Conservation (phyloP, 2,888 invertebrate species). For the Meloe dianella region DNA sequence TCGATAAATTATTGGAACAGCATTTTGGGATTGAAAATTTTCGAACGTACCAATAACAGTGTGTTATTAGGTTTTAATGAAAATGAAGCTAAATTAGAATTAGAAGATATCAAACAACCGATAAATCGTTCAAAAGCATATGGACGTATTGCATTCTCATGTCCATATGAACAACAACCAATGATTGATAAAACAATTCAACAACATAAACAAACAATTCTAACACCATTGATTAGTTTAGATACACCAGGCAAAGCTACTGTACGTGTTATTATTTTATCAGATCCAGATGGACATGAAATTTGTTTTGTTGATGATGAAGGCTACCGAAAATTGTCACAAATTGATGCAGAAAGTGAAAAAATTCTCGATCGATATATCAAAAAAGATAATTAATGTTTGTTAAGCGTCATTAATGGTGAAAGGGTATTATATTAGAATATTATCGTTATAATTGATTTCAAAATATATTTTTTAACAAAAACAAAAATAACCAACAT, state of each 20-base stretch:
- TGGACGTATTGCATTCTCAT: constrained; percentile 94
- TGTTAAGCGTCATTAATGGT: constrained; percentile 1
- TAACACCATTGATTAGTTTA: constrained; percentile 89
- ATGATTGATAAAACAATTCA: constrained; percentile 76
- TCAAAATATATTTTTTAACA: background rate
- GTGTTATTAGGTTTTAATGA: constrained; percentile 74
- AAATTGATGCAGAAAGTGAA: constrained; percentile 84
- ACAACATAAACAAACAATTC: constrained; percentile 73
- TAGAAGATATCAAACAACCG: constrained; percentile 70
- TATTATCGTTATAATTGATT: background rate
- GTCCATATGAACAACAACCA: constrained; percentile 79
- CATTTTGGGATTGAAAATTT: constrained; percentile 75
- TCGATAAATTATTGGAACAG: constrained; percentile 87
- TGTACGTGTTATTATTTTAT: constrained; percentile 93
- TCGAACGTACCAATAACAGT: constrained; percentile 67
- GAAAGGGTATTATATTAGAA: background rate
- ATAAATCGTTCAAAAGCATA: constrained; percentile 89
- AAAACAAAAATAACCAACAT: too few species aligned
- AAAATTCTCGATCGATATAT: constrained; percentile 79
- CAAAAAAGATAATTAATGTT: constrained; percentile 60
- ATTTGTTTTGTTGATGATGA: constrained; percentile 99
- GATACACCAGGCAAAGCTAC: constrained; percentile 98
- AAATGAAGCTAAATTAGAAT: constrained; percentile 78
- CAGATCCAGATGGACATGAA: constrained; percentile 97
- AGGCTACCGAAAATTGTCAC: constrained; percentile 86